Conservation (phyloP, 2,797 vertebrate species). For the Falco concolor region DNA sequence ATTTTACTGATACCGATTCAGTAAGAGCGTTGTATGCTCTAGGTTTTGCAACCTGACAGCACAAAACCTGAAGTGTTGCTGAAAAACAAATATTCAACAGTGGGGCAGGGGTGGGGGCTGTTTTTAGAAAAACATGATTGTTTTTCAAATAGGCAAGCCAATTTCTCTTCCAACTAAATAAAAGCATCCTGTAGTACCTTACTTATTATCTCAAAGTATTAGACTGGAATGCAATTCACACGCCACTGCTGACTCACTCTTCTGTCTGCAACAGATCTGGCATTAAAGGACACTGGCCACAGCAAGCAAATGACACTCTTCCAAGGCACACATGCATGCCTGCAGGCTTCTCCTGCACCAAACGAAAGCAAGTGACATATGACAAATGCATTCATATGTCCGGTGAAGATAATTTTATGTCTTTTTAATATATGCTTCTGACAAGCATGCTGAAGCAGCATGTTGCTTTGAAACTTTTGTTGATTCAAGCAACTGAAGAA, state of each 20-base stretch:
- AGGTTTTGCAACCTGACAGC: background rate
- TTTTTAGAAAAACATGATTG: background rate
- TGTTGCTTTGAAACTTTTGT: background rate
- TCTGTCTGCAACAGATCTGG: background rate
- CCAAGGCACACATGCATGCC: fast-evolving
- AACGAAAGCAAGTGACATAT: fast-evolving
- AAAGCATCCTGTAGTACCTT: background rate
- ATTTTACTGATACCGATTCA: background rate
- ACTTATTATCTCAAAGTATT: background rate
- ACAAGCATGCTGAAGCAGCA: background rate
- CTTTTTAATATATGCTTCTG: background rate
- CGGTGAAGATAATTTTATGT: fast-evolving
- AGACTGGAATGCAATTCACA: background rate
- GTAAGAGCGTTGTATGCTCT: fast-evolving
- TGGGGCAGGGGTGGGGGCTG: fast-evolving
- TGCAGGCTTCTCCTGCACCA: background rate
- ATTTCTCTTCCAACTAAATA: background rate
- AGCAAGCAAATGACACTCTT: fast-evolving
- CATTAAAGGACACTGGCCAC: background rate
- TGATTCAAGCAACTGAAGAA: background rate
- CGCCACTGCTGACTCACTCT: slow-evolving; percentile 10
- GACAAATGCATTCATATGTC: background rate
- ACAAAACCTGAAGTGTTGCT: background rate
- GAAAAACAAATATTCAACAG: background rate
- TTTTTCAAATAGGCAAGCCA: background rate